Percentiles rank a stretch among this genome's conserved stretches.
Conservation (phyloP, 2,888 invertebrate genomes). For the Lydus trimaculatus region DNA sequence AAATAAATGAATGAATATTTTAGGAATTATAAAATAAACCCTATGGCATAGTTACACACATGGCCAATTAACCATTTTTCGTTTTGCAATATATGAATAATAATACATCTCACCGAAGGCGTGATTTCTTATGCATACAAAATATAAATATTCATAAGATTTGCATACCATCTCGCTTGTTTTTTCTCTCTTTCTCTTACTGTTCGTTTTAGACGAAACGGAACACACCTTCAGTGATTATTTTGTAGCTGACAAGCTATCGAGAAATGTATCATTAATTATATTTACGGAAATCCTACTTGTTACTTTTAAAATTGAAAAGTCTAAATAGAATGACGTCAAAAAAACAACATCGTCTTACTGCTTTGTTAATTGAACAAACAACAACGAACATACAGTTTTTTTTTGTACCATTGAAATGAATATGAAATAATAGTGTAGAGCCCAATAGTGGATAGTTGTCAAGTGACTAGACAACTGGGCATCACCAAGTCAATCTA, state of each 20-base stretch:
- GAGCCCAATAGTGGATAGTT: background rate
- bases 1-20: background rate
- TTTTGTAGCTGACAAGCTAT: constrained; percentile 51
- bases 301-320: constrained; percentile 28
- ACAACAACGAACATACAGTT: background rate
- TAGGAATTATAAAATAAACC: constrained; percentile 20
- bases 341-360: constrained; percentile 16
- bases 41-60: constrained; percentile 40
- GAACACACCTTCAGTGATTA: constrained; percentile 57
- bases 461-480: constrained; percentile 24
- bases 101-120: constrained; percentile 56
- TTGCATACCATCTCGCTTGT: constrained; percentile 30
- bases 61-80: constrained; percentile 45
- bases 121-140: constrained; percentile 55
- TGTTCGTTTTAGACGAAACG: constrained; percentile 47
- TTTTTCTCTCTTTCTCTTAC: too few relatives aligned
- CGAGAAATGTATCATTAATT: constrained; percentile 51
- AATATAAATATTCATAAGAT: constrained; percentile 58
- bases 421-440: background rate
- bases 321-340: constrained; percentile 12
- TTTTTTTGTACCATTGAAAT: background rate
- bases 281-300: constrained; percentile 35
- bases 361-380: constrained; percentile 21
- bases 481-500: constrained; percentile 35
- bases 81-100: constrained; percentile 50